Conservation (phyloP, 2,888 invertebrate genomes). For the Mimachlamys varia region DNA sequence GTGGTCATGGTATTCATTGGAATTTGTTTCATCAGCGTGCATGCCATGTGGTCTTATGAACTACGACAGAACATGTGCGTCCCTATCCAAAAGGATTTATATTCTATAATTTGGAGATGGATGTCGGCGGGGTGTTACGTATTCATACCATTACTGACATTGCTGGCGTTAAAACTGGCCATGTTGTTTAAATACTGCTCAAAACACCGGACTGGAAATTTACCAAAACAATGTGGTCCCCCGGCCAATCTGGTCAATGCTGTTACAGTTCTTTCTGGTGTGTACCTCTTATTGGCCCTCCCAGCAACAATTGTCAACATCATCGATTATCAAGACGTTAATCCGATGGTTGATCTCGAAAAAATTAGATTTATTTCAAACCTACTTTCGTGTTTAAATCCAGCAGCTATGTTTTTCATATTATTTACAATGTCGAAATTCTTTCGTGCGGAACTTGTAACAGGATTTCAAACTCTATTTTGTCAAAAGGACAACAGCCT, state of each 20-base stretch:
- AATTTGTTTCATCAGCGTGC: background rate
- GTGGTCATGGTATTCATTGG: background rate
- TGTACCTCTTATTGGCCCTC: background rate
- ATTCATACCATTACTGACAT: background rate
- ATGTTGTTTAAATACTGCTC: background rate
- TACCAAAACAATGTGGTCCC: background rate
- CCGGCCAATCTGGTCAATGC: background rate
- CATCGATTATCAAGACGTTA: background rate
- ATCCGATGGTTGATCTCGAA: background rate
- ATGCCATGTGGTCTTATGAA: background rate
- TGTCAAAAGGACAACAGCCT: background rate
- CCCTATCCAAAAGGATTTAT: background rate
- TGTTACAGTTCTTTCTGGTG: background rate
- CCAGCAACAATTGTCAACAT: background rate
- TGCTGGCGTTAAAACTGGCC: background rate
- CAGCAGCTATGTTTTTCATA: background rate
- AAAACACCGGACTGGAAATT: background rate
- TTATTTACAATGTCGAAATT: background rate
- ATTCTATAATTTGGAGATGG: background rate
- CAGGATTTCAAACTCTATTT: background rate
- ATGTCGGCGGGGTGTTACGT: background rate
- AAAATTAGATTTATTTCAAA: background rate
- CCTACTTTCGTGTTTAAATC: background rate
- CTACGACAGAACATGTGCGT: background rate
- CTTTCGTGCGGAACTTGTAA: background rate